Percentiles rank a stretch among this genome's conserved stretches.
Conservation (phyloP, 2,888 invertebrate genomes). For the Calliphora vomitoria region DNA sequence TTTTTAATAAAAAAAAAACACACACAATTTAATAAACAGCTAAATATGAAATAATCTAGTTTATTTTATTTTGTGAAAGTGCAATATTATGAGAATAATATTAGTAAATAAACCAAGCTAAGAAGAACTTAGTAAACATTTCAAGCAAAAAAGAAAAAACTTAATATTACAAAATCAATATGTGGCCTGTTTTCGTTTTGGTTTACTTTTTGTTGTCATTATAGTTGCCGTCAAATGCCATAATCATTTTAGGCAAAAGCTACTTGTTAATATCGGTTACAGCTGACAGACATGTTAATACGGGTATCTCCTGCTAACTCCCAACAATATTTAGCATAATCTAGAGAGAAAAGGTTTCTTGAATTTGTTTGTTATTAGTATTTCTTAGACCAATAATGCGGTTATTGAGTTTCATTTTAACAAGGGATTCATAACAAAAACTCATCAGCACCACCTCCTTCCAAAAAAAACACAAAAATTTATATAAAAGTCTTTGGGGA, state of each 20-base stretch:
- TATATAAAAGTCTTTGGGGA: not conserved
- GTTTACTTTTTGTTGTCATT: not conserved
- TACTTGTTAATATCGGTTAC: constrained; percentile 36
- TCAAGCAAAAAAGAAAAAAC: not conserved
- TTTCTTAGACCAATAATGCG: not conserved
- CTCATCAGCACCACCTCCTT: not conserved
- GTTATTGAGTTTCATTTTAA: not conserved
- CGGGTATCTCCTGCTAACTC: not conserved
- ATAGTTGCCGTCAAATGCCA: not conserved
- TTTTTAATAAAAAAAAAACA: too few species aligned
- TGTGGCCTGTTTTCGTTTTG: not conserved
- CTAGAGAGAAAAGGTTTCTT: not conserved
- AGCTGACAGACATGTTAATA: constrained; percentile 33
- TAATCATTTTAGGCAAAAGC: not conserved
- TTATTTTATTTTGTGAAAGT: too few species aligned
- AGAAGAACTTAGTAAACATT: not conserved
- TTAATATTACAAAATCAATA: constrained; percentile 10
- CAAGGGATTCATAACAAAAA: not conserved
- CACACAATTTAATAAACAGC: too few species aligned
- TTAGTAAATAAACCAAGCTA: not conserved
- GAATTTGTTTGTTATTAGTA: not conserved
- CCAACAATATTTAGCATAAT: not conserved
- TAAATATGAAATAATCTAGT: too few species aligned
- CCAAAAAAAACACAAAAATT: not conserved
- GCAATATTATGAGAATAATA: too few species aligned